Conservation (phyloP, 2,797 vertebrate species). For the Crypturellus tataupa region DNA sequence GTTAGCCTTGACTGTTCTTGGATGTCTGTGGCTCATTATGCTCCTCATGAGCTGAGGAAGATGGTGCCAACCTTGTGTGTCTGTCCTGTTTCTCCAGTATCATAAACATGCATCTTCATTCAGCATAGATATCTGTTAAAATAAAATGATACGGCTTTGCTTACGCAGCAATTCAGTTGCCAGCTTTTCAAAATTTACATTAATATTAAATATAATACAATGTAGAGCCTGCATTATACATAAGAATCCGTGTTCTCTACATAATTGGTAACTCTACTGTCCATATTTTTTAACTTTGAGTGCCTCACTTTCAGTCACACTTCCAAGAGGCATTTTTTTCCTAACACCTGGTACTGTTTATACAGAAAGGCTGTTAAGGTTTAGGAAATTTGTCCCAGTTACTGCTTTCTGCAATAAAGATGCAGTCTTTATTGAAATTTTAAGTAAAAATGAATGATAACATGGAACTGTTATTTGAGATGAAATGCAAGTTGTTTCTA, state of each 20-base stretch:
- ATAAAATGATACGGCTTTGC: not conserved
- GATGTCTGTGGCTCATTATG: conserved; percentile 18
- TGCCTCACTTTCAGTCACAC: not conserved
- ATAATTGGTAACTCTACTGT: not conserved
- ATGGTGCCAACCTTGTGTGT: not conserved
- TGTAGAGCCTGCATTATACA: not conserved
- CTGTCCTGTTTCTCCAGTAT: not conserved
- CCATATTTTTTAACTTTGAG: not conserved
- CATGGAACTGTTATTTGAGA: not conserved
- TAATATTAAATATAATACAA: not conserved
- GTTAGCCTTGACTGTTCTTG: conserved; percentile 9
- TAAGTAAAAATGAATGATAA: not conserved
- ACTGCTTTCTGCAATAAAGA: not conserved
- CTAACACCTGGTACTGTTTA: not conserved
- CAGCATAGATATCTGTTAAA: not conserved
- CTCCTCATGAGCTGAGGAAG: conserved; percentile 13
- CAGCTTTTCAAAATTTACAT: not conserved
- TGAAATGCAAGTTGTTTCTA: not conserved
- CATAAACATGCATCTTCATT: not conserved
- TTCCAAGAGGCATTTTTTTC: not conserved
- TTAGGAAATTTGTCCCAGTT: not conserved
- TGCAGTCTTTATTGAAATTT: not conserved
- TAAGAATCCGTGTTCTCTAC: not conserved
- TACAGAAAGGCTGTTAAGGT: not conserved
- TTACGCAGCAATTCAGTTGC: not conserved